Evolutionary conservation across 2,113 vertebrate species (phyloP), one percentile per base, ranked within the genome.

Genomic region (Ardeotis arabs): DNA sequence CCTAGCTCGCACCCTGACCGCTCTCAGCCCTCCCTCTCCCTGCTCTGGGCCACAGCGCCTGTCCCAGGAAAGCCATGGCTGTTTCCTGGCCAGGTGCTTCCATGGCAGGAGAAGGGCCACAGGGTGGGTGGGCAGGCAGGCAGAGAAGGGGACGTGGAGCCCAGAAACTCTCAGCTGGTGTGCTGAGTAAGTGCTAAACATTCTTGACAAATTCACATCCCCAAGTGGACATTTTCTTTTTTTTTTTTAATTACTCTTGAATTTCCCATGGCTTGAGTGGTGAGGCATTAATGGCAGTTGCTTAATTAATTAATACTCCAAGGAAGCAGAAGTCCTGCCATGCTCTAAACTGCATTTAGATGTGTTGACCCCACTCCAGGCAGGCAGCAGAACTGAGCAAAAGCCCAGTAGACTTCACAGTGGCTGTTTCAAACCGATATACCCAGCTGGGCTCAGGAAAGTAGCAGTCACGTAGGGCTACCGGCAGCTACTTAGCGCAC

Each of bases 251-350:
- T 94, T 90, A 72, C 49, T 80, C 41, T 50, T 73, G 18, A 60
- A 76, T 90, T 88, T 68, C 88, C 49, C 33, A 4, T 31, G 52
- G 67, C 62, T 85, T 66, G 35, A 60, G 53, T 35, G 39, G 45
- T 27, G 91, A 60, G n/a, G n/a, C 55, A 47, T 49, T 84, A 93
- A 73, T 60, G 58, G 45, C 74, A 89, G 66, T 44, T 77, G 44
- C 73, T 95, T 94, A 95, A 96, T 89, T 89, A 95, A 87, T 85
- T 75, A 87, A 85, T 72, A 53, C 89, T 79, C 49, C 69, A 89
- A 82, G 74, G 94, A 89, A 62, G 45, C 31, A 92, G 47, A 55
- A 81, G 37, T 56, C 25, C n/a, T 90, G 69, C 72, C 58, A 11
- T 29, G 53, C 66, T 85, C 78, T 79, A 74, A 84, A 50, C 44